These are phyloP conservation scores for Kuschelorhynchus macadamiae DNA, from an alignment of 2,888 invertebrate genomes.

Conservation along the genomic window DNA sequence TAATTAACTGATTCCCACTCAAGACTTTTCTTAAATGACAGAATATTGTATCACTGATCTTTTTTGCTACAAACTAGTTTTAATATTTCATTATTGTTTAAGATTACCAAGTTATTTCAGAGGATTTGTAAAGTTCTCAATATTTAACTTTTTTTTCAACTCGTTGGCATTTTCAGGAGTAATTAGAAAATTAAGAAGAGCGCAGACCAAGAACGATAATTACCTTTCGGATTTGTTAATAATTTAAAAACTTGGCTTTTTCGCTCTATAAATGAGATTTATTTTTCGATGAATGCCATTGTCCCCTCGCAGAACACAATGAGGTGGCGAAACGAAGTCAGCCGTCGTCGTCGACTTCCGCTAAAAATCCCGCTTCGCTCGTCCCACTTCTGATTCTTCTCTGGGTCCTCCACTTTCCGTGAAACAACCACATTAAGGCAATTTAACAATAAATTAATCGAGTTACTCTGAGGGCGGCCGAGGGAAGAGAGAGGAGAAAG, in stretches of 20 bases:
- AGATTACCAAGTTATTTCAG: too few relatives aligned
- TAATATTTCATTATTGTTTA: too few relatives aligned
- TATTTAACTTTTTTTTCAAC: slow-evolving; percentile 37
- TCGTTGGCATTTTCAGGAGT: slow-evolving; percentile 32
- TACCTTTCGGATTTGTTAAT: slow-evolving; percentile 48
- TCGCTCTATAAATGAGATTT: slow-evolving; percentile 19
- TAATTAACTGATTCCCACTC: too few relatives aligned
- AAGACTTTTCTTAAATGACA: too few relatives aligned
- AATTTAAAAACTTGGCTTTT: slow-evolving; percentile 34
- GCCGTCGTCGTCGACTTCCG: slow-evolving; percentile 54
- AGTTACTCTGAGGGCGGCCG: slow-evolving; percentile 64
- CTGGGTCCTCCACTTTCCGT: slow-evolving; percentile 61
- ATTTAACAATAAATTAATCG: slow-evolving; percentile 70
- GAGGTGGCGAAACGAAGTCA: slow-evolving; percentile 24
- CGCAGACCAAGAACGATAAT: slow-evolving; percentile 23
- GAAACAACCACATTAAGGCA: slow-evolving; percentile 68
- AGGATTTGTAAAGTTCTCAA: too few relatives aligned
- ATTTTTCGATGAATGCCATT: slow-evolving; percentile 29
- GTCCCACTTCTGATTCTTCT: slow-evolving; percentile 16
- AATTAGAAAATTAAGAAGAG: slow-evolving; percentile 30
- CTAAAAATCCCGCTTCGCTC: slow-evolving; percentile 57
- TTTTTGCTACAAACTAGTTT: too few relatives aligned
- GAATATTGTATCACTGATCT: too few relatives aligned
- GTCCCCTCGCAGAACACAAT: slow-evolving; percentile 34
- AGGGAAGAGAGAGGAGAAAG: slow-evolving; percentile 33